Conservation (phyloP, 2,888 invertebrate genomes). For the Diaprepes abbreviatus region DNA sequence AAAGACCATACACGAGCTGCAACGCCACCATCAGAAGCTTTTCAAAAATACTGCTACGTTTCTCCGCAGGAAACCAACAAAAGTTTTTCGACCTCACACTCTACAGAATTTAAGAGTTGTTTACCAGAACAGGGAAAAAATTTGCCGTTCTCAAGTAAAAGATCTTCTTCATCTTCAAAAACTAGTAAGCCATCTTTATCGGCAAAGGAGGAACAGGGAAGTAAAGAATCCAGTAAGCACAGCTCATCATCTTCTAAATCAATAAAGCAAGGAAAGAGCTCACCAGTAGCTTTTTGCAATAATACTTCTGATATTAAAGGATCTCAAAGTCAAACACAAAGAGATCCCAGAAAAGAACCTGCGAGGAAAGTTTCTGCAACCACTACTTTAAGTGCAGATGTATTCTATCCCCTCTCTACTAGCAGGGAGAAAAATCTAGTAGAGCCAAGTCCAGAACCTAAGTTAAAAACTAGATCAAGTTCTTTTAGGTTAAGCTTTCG, state of each 20-base stretch:
- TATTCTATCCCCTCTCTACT: constrained; percentile 45
- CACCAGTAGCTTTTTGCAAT: constrained; percentile 17
- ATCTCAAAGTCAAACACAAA: constrained; percentile 32
- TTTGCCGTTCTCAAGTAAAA: constrained; percentile 50
- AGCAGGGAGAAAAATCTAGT: constrained; percentile 47
- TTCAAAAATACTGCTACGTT: constrained; percentile 40
- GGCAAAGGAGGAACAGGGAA: constrained; percentile 40
- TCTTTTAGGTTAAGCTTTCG: constrained; percentile 55
- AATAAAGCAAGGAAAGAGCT: constrained; percentile 12
- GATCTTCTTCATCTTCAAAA: constrained; percentile 48
- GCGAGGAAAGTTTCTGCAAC: constrained; percentile 38
- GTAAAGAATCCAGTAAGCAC: constrained; percentile 53
- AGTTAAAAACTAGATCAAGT: constrained; percentile 49
- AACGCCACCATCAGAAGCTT: constrained; percentile 51
- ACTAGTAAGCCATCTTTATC: constrained; percentile 31
- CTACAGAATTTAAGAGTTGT: constrained; percentile 5
- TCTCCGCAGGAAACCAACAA: constrained; percentile 49
- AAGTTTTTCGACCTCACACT: neutral
- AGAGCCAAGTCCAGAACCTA: constrained; percentile 44
- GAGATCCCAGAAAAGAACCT: constrained; percentile 31
- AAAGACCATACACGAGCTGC: constrained; percentile 32
- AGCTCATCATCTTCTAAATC: constrained; percentile 54
- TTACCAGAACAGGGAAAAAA: constrained; percentile 50
- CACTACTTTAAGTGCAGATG: constrained; percentile 22
- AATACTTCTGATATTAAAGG: constrained; percentile 22